Percentiles rank a stretch among this genome's conserved stretches.
Conservation (phyloP, 2,113 vertebrate species). For the Nesogale talazaci region DNA sequence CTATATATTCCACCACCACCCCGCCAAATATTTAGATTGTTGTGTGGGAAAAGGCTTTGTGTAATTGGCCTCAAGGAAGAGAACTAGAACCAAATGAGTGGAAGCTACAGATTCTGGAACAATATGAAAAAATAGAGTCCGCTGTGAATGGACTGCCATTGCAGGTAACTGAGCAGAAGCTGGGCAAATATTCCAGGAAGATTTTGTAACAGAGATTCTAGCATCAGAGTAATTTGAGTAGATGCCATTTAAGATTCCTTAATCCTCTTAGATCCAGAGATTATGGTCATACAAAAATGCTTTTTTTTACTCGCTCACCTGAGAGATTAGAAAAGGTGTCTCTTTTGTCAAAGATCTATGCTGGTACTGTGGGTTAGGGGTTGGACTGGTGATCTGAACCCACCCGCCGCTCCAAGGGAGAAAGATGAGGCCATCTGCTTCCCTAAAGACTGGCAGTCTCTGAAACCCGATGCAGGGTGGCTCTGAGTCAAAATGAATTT, state of each 20-base stretch:
- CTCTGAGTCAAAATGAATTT: too few relatives aligned
- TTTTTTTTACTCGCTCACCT: slow-evolving; percentile 1
- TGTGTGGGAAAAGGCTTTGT: neutral
- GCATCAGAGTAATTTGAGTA: neutral
- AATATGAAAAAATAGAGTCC: neutral
- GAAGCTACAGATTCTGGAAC: neutral
- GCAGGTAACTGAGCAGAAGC: neutral
- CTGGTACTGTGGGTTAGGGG: too few relatives aligned
- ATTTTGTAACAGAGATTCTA: slow-evolving; percentile 23
- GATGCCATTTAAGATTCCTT: neutral
- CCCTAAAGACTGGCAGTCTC: neutral
- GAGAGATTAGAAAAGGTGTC: neutral
- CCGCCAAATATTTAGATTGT: too few relatives aligned
- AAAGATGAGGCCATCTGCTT: neutral
- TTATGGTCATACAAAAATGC: neutral
- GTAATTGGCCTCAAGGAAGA: neutral
- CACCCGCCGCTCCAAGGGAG: neutral
- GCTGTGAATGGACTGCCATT: neutral
- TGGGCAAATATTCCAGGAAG: neutral
- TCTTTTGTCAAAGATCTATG: too few relatives aligned
- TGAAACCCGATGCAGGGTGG: neutral
- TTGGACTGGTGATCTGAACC: neutral
- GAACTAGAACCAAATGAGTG: neutral
- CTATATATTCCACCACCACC: too few relatives aligned
- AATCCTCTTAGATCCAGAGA: neutral